Base-by-base conservation (phyloP, 2,888 invertebrate genomes). In the Drosophila seclusa region DNA sequence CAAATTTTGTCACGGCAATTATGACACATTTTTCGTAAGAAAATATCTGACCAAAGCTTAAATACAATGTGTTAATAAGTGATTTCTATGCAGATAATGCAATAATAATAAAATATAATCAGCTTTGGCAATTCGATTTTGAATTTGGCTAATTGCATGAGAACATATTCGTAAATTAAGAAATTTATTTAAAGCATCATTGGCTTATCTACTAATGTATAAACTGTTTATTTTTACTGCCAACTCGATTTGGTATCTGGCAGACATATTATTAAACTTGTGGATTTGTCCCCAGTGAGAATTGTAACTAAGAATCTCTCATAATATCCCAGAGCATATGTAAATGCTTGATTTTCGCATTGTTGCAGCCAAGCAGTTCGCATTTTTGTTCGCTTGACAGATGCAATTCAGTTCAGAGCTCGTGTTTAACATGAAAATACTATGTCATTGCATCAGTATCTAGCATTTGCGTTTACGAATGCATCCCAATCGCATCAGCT, bases 321-420 rank as follows among this genome's bases (percentile, higher is more conserved):
- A 50, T 54, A 34, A 29, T 27, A 29, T 34, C 21, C 18, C 10
- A 40, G 57, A 31, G 11, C 27, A 53, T 11, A 61, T 48, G 63
- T 21, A 62, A 78, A 65, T 79, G 62, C 48, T 32, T 52, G 50
- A 60, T 48, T 45, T 38, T 54, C 53, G 36, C 59, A 79, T 60
- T 73, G 61, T 65, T 66, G 16, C 31, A 66, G 58, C 42, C 36
- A 53, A 32, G 57, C 48, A 59, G 31, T 52, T 65, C 45, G 50
- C 74, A 73, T 66, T 54, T 74, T 70, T 67, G 64, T 61, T 58
- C 75, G 76, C 80, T 80, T 70, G 76, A 80, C 77, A 78, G 65
- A 70, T 78, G 50, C 80, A 78, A 75, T 78, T 67, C 70, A 57
- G 57, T 54, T 52, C 65, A 36, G 42, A 60, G 50, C 60, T 72